Percentiles rank a stretch among this genome's conserved stretches.
Conservation (phyloP, 30 jellyfish, hydroid and myxozoan genomes). For the Morbakka virulenta region DNA sequence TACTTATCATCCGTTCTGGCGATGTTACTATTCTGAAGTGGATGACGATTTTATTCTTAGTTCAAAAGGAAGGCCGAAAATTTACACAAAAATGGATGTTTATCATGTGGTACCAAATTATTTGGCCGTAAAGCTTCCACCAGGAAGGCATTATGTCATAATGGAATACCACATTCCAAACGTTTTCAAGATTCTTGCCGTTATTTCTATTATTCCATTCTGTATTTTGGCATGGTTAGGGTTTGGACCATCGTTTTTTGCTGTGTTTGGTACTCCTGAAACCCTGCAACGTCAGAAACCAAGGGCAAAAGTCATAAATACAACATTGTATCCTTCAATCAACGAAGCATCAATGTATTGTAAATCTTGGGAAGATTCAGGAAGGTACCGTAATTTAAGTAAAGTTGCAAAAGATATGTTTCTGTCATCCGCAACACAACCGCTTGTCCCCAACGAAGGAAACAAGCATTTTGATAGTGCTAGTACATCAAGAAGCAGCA, state of each 20-base stretch:
- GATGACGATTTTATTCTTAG: conserved; percentile 43
- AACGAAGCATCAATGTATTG: neutral
- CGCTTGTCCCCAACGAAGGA: neutral
- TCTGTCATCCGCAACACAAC: neutral
- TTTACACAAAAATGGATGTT: conserved; percentile 7
- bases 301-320: neutral
- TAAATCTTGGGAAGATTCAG: neutral
- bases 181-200: conserved; percentile 61
- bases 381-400: neutral
- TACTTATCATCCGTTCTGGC: conserved; percentile 96
- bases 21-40: conserved; percentile 60
- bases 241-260: neutral
- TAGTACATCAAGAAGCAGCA: neutral
- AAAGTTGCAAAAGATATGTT: neutral
- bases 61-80: conserved; percentile 20
- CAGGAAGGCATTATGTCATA: conserved; percentile 84
- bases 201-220: conserved; percentile 5
- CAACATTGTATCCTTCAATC: neutral
- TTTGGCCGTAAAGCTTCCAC: conserved; percentile 82
- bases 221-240: neutral
- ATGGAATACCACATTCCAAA: conserved; percentile 82
- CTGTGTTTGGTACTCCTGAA: neutral
- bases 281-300: neutral
- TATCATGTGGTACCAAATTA: conserved; percentile 89
- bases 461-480: too few relatives aligned